Evolutionary conservation across 2,797 vertebrate species (phyloP), one percentile per base, ranked within the genome.

Genomic region (Anguilla pacifica): DNA sequence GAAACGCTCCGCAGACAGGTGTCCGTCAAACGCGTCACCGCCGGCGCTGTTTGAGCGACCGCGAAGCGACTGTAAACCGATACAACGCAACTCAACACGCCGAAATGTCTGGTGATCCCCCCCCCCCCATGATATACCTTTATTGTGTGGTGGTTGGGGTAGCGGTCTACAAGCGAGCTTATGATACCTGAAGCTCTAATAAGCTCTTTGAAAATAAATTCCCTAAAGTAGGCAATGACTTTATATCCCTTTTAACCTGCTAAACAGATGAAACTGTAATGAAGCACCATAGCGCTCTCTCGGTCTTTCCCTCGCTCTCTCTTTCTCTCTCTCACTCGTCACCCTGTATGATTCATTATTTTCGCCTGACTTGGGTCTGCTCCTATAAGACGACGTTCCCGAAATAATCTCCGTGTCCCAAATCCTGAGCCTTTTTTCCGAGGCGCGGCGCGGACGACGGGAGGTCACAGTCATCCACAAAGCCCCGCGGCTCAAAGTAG

Each of bases 391-490:
- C 74, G 19, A 43, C 19, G 74, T 19, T 79, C 74, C 35, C 3
- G 19, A 79, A 79, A 79, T 79, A 79, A 79, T 79, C 35, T 43
- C 74, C 15, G 35, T 39, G 74, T 43, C 74, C 74, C 74, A 39
- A 79, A 79, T 79, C 70, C 74, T 13, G 17, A 5, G 35, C 35
- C 35, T 35, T 35, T 79, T 15, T 35, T 79, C 74, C 28, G 15
- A 11, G 0, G 70, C 9, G 70, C 3, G 31, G 70, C 15, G 15
- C 11, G 15, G 35, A 10, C 9, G 1, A 28, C 67, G 39, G 35
- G 74, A 43, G 74, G 74, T 79, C 74, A 79, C 74, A 79, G 17
- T 46, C 74, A 79, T 77, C 72, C 35, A 11, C 28, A 77, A 43
- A 43, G 31, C 19, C 74, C 43, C 15, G 35, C 35, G 39, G 4